Conservation (phyloP, 2,113 vertebrate species). For the Tympanuchus pallidicinctus region DNA sequence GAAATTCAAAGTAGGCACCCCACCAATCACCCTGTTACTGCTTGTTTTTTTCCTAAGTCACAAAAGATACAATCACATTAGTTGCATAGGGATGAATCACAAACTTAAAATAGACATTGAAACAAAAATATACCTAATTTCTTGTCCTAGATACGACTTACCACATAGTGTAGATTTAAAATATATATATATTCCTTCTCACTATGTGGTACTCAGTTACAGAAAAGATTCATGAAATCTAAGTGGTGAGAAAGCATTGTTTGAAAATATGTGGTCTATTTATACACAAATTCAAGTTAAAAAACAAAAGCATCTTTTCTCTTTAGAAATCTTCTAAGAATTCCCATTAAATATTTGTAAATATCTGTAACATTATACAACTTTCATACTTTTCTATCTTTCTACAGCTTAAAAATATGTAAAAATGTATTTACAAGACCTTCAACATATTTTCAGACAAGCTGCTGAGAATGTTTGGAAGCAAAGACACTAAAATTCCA, state of each 20-base stretch:
- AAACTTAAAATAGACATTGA: constrained; percentile 5
- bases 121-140: background rate
- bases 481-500: background rate
- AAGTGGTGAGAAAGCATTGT: background rate
- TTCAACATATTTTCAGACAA: background rate
- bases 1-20: background rate
- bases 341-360: background rate
- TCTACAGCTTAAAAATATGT: background rate
- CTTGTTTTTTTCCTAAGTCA: background rate
- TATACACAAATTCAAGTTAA: background rate
- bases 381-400: background rate
- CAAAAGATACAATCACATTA: background rate
- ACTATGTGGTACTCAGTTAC: background rate
- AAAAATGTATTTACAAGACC: background rate
- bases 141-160: background rate
- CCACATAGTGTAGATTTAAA: background rate
- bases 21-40: background rate
- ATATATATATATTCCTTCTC: background rate
- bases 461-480: background rate
- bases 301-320: background rate
- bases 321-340: background rate
- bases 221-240: background rate
- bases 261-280: background rate
- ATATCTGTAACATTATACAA: background rate
- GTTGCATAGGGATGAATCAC: background rate